Evolutionary conservation across 2,113 vertebrate genomes (phyloP).

Genomic region (Solea senegalensis): DNA sequence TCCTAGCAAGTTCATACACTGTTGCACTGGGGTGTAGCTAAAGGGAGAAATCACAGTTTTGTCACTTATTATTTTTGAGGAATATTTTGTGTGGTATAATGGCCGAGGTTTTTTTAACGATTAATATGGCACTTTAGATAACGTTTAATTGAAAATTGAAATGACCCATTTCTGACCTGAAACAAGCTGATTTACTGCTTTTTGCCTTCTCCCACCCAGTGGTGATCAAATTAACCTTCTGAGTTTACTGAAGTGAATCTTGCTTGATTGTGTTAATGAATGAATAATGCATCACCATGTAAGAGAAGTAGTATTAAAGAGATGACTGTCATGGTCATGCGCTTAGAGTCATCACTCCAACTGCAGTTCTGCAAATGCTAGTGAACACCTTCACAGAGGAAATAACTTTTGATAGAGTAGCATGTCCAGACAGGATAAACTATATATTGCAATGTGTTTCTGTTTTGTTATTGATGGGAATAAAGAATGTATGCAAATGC

Average conservation of each 20-base stretch:
- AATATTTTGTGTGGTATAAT: neutral
- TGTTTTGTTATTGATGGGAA: constrained; percentile 17
- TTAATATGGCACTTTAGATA: neutral
- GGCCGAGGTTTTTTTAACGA: neutral
- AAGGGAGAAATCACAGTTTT: constrained; percentile 12
- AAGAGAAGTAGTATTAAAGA: constrained; percentile 6
- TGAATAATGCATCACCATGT: neutral
- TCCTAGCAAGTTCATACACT: constrained; percentile 92
- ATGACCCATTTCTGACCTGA: neutral
- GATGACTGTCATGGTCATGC: neutral
- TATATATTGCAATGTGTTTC: neutral
- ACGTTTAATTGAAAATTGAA: neutral
- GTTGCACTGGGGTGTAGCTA: constrained; percentile 92
- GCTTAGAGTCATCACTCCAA: neutral
- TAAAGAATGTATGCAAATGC: constrained; percentile 55
- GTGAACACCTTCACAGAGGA: neutral
- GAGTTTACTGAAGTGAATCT: neutral
- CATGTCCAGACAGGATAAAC: constrained; percentile 7
- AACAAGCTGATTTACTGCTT: neutral
- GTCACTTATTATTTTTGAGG: neutral
- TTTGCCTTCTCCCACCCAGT: neutral
- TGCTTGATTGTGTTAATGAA: neutral
- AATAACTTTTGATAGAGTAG: neutral
- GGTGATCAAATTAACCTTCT: neutral
- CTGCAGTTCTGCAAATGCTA: constrained; percentile 8